Evolutionary conservation across 2,113 vertebrate genomes (phyloP), one percentile per base, ranked within the genome.

Genomic region (Redunca redunca): DNA sequence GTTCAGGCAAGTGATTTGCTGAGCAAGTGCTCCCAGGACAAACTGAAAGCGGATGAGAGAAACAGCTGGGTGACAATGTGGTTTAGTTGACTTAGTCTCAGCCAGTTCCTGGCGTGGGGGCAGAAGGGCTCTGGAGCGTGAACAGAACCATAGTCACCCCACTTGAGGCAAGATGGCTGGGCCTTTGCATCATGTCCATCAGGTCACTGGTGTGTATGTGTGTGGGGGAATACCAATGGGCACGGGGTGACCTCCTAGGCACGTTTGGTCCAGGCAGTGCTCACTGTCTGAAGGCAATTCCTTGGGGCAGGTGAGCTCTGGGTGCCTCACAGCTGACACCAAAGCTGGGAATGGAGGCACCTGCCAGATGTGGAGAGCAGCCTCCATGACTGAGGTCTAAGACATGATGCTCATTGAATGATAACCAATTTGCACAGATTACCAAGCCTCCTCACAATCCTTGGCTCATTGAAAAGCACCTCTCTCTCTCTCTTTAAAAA

Each of bases 21-120:
- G 87, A 85, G 48, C 64, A 90, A 60, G 23, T 30, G 58, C 36
- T 82, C 28, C 57, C 46, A 3, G 94, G 90, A 96, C 87, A 80
- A 58, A 64, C 30, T 9, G 48, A 50, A 60, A 80, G 57, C 30
- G 13, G 13, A 1, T 0, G 10, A 48, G 30, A 30, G 77, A 77
- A 40, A 21, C 9, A 62, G 8, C 30, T 26, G 10, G 33, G 46
- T 87, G 10, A 40, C 62, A 58, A 14, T 26, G 55, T 6, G 46
- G 28, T 7, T 77, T 28, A 58, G 62, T 16, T 62, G 40, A 52
- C 5, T 50, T 33, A 16, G 52, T 46, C 28, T 58, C 36, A 33
- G 11, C 43, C 89, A 55, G 28, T 80, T 30, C 36, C 57, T 1
- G n/a, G 91, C 14, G 19, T 21, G 1, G 3, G 26, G 28, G 17